Conservation (phyloP, 2,797 vertebrate species). For the Clarias laeviceps region DNA sequence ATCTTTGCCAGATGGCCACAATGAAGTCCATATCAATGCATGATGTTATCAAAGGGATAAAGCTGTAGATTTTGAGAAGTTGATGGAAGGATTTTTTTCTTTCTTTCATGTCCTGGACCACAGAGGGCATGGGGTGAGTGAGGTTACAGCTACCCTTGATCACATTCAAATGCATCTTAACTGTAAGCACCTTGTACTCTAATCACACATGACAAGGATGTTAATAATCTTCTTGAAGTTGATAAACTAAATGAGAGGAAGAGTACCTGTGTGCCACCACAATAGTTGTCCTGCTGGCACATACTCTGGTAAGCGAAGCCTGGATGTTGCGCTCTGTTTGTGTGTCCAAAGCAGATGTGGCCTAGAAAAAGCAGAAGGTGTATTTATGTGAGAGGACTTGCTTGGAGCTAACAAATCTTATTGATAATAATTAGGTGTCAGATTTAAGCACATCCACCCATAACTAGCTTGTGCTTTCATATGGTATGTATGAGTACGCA, state of each 20-base stretch:
- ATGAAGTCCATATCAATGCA: constrained; percentile 47
- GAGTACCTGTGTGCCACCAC: constrained; percentile 89
- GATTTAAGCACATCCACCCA: background rate
- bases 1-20: constrained; percentile 48
- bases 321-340: constrained; percentile 90
- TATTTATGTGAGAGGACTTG: background rate
- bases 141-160: constrained; percentile 1
- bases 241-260: constrained; percentile 2
- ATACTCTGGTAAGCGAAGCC: constrained; percentile 84
- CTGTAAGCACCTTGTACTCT: constrained; percentile 13
- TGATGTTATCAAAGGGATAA: constrained; percentile 51
- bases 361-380: constrained; percentile 67
- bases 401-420: background rate
- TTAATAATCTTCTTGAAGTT: constrained; percentile 13
- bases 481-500: background rate
- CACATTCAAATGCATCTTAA: constrained; percentile 16
- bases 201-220: background rate
- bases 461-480: background rate
- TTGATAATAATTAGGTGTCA: background rate
- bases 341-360: constrained; percentile 88
- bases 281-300: constrained; percentile 82
- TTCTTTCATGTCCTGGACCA: constrained; percentile 28
- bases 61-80: constrained; percentile 35
- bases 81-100: constrained; percentile 27
- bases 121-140: constrained; percentile 8